A percentile compares a stretch with the other conserved stretches of the same genome.
These are phyloP conservation scores for Catagonus wagneri DNA, from an alignment of 2,113 vertebrate species.

Conservation along the genomic window DNA sequence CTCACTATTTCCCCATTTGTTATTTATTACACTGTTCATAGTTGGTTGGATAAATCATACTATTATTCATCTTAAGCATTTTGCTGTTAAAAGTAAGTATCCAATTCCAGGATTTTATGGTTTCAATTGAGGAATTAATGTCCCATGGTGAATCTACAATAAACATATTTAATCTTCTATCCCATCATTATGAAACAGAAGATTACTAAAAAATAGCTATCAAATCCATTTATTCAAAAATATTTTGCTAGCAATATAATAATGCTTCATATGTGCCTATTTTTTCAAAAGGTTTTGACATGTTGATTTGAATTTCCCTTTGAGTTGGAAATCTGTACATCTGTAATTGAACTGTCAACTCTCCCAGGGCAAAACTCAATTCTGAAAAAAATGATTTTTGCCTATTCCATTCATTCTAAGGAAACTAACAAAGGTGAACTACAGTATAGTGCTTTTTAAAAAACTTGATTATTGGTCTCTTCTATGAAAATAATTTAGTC, in stretches of 20 bases:
- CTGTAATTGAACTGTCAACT: constrained; percentile 44
- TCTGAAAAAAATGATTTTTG: neutral
- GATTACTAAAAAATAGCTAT: constrained; percentile 55
- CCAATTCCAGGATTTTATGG: constrained; percentile 32
- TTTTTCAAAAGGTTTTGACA: constrained; percentile 58
- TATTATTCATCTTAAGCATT: constrained; percentile 59
- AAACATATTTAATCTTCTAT: constrained; percentile 69
- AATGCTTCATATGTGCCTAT: neutral
- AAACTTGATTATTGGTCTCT: neutral
- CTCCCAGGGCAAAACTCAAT: neutral
- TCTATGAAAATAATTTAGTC: neutral
- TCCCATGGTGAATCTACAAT: constrained; percentile 52
- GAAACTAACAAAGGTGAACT: constrained; percentile 23
- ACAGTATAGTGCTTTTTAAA: neutral
- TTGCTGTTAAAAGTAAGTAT: constrained; percentile 58
- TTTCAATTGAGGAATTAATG: constrained; percentile 68
- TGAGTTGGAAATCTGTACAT: constrained; percentile 26
- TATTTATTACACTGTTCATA: constrained; percentile 27
- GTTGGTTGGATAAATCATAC: neutral
- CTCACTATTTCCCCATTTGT: neutral
- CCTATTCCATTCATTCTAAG: constrained; percentile 7
- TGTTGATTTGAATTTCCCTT: constrained; percentile 53
- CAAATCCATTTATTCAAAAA: constrained; percentile 63
- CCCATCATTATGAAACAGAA: constrained; percentile 54
- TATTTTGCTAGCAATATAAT: constrained; percentile 50